Evolutionary conservation across 2,797 vertebrate genomes (phyloP).

Genomic region (Chaetodon trifasciatus): DNA sequence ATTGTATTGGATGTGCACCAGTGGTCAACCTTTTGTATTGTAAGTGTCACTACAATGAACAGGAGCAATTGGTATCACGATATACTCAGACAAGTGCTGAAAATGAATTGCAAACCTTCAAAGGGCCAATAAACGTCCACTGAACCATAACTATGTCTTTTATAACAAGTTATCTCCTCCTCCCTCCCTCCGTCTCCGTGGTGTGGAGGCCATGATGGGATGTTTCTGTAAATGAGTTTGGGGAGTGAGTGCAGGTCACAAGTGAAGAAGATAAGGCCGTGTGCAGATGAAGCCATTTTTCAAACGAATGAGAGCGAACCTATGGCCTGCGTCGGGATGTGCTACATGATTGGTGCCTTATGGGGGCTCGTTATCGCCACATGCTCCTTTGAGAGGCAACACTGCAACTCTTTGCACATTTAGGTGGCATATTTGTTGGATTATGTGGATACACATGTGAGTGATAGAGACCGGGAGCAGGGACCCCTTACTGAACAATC

Average conservation of each 20-base stretch:
- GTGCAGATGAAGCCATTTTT: conserved; percentile 71
- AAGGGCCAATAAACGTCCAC: conserved; percentile 48
- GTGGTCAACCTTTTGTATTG: conserved; percentile 13
- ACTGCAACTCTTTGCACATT: neutral
- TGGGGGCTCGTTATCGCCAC: conserved; percentile 29
- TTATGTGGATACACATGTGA: neutral
- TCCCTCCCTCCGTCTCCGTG: conserved; percentile 1
- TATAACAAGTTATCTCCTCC: conserved; percentile 39
- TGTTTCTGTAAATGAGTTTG: conserved; percentile 69
- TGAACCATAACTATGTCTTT: conserved; percentile 50
- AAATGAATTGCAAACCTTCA: conserved; percentile 43
- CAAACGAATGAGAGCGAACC: conserved; percentile 49
- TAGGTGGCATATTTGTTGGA: neutral
- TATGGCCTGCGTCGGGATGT: conserved; percentile 23
- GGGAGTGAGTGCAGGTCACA: conserved; percentile 63
- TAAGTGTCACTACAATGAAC: neutral
- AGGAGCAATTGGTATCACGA: conserved; percentile 6
- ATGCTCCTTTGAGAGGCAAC: neutral
- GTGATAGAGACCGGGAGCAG: neutral
- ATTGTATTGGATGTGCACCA: conserved; percentile 8
- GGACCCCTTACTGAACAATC: neutral
- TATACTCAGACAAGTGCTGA: conserved; percentile 12
- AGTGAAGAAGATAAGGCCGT: conserved; percentile 58
- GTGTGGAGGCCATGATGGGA: conserved; percentile 53
- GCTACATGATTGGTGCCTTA: conserved; percentile 28